Evolutionary conservation across 2,888 invertebrate genomes (phyloP), one percentile per base, ranked within the genome.

Genomic region (Synanthedon andrenaeformis): DNA sequence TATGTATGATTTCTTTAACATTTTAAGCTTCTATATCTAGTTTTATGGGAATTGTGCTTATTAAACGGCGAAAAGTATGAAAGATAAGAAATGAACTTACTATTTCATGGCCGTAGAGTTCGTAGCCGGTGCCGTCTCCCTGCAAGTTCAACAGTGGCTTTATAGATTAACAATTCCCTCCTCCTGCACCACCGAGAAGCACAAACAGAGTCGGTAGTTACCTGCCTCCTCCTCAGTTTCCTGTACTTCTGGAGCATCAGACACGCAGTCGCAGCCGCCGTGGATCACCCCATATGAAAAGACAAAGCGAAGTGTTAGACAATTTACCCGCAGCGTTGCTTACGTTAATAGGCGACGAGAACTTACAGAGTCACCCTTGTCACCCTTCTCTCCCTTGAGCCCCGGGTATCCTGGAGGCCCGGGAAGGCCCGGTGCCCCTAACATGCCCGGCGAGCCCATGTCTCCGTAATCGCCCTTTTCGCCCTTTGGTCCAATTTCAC

Each of bases 341-440:
- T n/a, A 13, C n/a, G 13, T 45, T 5, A n/a, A 45, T 8, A 13
- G 8, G 13, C 45, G 13, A 8, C 45, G 45, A 19, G 51, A 62
- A 90, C 92, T 92, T 89, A 96, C 96, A 91, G 95, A 95, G 89
- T 96, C 96, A 41, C 96, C 96, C 73, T 96, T 95, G 75, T 96
- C 96, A 42, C 97, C 96, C 73, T 95, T 96, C 68, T 96, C 96
- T 35, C 97, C 96, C 79, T 95, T 95, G 61, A 92, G 90, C 42
- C 96, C 96, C 3, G 96, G 96, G 82, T 96, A 96, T 3, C 96
- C 96, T 62, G 93, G 93, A 42, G 93, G 93, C 54, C 93, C 93
- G 8, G 93, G 93, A 61, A 93, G 77, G 19, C 96, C 97, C 13
- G 97, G 97, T 41, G 97, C 96, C 62, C 97, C 97, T 92, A 97